Percentiles rank a stretch among this genome's conserved stretches.
phyloP scores from a whole-genome alignment of 2,113 vertebrate genomes.

The Leptosomus discolor region DNA sequence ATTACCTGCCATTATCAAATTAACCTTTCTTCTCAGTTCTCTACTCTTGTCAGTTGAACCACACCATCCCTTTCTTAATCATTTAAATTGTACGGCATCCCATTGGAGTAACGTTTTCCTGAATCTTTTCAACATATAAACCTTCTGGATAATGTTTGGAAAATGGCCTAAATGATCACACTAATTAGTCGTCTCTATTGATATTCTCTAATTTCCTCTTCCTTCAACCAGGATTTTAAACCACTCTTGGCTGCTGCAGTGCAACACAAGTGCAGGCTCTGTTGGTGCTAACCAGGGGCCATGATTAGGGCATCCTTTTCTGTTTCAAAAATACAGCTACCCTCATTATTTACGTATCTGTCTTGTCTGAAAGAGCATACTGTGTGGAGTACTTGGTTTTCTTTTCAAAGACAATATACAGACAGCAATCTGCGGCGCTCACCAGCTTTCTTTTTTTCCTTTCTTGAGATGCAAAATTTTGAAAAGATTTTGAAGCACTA shows the following conservation, averaged over 20 bases:
- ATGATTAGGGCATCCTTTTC: background rate
- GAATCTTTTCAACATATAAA: background rate
- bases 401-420: background rate
- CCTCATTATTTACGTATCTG: background rate
- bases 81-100: background rate
- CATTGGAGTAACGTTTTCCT: background rate
- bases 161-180: background rate
- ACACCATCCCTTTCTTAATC: background rate
- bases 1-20: background rate
- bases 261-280: too few species aligned
- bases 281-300: background rate
- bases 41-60: background rate
- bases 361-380: background rate
- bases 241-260: background rate
- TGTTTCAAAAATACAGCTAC: background rate
- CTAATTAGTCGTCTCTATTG: background rate
- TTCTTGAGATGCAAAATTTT: background rate
- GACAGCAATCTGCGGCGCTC: background rate
- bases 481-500: background rate
- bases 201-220: background rate
- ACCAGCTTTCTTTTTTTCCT: fast-evolving
- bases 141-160: background rate
- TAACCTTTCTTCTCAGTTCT: background rate
- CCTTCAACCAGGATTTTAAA: background rate
- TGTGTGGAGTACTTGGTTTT: background rate